phyloP scores from a whole-genome alignment of 2,113 vertebrate species.

The Lates calcarifer region DNA sequence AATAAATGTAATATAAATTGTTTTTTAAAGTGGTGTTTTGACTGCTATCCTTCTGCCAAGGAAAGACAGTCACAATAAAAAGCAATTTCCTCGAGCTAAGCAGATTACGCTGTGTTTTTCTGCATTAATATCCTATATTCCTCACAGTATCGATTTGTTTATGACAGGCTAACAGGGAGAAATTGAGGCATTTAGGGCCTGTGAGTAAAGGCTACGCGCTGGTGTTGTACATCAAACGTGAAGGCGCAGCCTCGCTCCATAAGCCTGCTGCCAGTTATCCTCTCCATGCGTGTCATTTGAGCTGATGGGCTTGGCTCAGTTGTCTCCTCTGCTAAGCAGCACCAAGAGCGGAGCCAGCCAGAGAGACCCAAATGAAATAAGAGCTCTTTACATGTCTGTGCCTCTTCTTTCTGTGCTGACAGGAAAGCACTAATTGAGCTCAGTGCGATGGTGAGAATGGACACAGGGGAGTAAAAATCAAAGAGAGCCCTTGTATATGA shows the following conservation, averaged over 20 bases:
- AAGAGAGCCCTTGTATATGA: conserved; percentile 8
- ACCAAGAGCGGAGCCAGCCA: conserved; percentile 36
- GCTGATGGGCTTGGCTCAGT: conserved; percentile 62
- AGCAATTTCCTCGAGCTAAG: conserved; percentile 52
- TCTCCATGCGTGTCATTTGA: conserved; percentile 68
- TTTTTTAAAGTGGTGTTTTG: conserved; percentile 38
- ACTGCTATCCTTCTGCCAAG: conserved; percentile 10
- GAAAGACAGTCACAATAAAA: conserved; percentile 27
- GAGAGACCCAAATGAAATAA: conserved; percentile 51
- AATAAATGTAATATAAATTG: background rate
- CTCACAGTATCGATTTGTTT: conserved; percentile 69
- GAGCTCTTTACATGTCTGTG: conserved; percentile 35
- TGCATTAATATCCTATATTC: conserved; percentile 56
- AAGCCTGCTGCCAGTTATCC: conserved; percentile 54
- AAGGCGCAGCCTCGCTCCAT: conserved; percentile 42
- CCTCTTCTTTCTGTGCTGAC: conserved; percentile 33
- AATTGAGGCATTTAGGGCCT: conserved; percentile 46
- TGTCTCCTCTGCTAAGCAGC: conserved; percentile 35
- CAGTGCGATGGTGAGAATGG: conserved; percentile 22
- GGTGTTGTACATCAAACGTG: conserved; percentile 55
- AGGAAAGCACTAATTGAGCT: conserved; percentile 53
- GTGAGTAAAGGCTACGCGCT: conserved; percentile 41
- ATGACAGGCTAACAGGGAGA: conserved; percentile 49
- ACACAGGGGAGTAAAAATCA: conserved; percentile 13
- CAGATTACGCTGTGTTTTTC: conserved; percentile 41